Evolutionary conservation across 2,113 vertebrate genomes (phyloP).

Genomic region (Leptodactylus fuscus): DNA sequence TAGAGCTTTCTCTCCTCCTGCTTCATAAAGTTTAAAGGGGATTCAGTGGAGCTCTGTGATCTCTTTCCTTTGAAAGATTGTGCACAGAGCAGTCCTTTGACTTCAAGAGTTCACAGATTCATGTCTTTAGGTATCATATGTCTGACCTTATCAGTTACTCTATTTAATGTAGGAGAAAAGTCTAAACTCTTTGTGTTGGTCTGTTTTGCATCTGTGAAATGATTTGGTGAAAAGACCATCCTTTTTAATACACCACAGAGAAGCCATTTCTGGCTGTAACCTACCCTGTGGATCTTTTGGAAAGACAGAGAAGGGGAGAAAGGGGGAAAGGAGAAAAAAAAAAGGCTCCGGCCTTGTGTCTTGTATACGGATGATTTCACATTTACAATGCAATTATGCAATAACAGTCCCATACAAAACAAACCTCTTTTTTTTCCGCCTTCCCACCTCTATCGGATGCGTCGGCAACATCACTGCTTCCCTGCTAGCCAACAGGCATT

Average conservation of each 20-base stretch:
- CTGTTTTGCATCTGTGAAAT: constrained; percentile 87
- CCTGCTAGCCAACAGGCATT: constrained; percentile 76
- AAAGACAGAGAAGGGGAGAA: neutral
- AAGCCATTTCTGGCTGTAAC: constrained; percentile 81
- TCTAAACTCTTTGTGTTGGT: constrained; percentile 88
- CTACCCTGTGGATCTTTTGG: constrained; percentile 82
- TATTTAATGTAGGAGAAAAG: constrained; percentile 89
- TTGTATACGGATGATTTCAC: constrained; percentile 85
- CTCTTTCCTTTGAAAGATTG: constrained; percentile 87
- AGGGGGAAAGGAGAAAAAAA: constrained; percentile 62
- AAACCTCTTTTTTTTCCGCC: constrained; percentile 75
- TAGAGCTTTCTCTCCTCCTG: constrained; percentile 86
- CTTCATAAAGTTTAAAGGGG: constrained; percentile 93
- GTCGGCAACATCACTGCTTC: constrained; percentile 73
- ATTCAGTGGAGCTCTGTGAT: constrained; percentile 89
- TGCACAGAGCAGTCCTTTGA: constrained; percentile 85
- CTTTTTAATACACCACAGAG: constrained; percentile 82
- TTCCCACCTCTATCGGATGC: constrained; percentile 66
- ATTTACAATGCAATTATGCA: constrained; percentile 83
- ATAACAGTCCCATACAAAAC: constrained; percentile 77
- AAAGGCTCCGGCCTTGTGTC: constrained; percentile 76
- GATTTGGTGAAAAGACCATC: constrained; percentile 85
- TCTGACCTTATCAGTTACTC: constrained; percentile 94
- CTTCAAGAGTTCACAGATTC: constrained; percentile 87
- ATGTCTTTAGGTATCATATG: constrained; percentile 89